Evolutionary conservation across 2,888 invertebrate genomes (phyloP), one percentile per base, ranked within the genome.

Genomic region (Ornithoptera alexandrae): DNA sequence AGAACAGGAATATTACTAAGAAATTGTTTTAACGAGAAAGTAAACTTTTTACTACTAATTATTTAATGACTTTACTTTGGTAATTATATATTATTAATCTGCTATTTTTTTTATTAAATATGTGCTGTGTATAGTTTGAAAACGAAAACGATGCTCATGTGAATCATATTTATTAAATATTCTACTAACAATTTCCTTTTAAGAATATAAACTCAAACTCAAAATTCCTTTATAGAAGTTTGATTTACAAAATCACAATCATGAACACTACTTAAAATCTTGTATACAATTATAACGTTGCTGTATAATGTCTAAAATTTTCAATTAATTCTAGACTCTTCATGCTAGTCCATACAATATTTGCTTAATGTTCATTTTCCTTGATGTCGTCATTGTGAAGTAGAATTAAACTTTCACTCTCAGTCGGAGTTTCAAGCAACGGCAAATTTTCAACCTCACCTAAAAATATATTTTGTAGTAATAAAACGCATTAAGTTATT

Each of bases 381-480:
- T 83, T 84, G 30, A 78, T 77, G 12, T 88, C 87, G 36, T 88
- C 88, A 50, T 82, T 77, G 61, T 85, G 78, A 24, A 92, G 86
- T 20, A 90, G 77, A 65, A 92, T 90, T 66, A 86, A 80, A 75
- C 91, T 92, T 76, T 87, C 90, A 67, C 92, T 91, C 7, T 75
- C 82, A 12, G 88, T 81, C 0, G 89, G 86, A 1, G 89, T 84
- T 36, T 90, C 90, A 20, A 91, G 82, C 20, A 92, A 76, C 4
- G 89, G 85, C 70, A 92, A 79, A 70, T 90, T 92, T 74, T 92
- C 92, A 59, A 89, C 89, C 73, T 92, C 92, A 75, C 92, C 92
- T 92, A 85, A 58, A 58, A 18, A 58, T 7, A 58, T 53, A 53
- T 15, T 53, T 56, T 56, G 20, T 20, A n/a, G 7, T 56, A 15